Percentiles rank a stretch among this genome's conserved stretches.
Conservation (phyloP, 2,888 invertebrate genomes). For the Amphipoea lucens region DNA sequence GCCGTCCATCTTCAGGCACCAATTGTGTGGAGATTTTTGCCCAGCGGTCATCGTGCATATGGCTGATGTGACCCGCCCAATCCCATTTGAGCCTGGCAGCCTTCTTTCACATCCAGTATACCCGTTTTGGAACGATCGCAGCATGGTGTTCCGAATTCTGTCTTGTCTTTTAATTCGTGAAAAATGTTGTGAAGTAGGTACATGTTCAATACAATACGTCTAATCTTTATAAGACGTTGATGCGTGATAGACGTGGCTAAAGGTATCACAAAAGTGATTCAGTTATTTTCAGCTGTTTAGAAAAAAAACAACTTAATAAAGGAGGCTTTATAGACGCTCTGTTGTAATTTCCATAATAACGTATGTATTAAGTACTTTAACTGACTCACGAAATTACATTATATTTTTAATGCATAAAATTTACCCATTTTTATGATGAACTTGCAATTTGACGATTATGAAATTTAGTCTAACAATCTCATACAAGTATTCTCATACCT, state of each 20-base stretch:
- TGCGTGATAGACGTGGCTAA: neutral
- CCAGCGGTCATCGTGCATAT: too few species aligned
- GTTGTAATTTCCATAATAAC: neutral
- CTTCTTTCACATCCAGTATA: too few species aligned
- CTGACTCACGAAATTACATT: neutral
- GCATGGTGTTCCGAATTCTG: too few species aligned
- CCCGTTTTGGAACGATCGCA: too few species aligned
- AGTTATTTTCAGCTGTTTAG: neutral
- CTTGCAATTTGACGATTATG: neutral
- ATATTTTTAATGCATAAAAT: neutral
- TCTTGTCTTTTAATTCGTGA: neutral
- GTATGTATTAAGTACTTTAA: neutral
- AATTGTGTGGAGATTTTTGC: too few species aligned
- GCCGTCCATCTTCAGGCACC: too few species aligned
- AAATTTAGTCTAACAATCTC: neutral
- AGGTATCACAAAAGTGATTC: neutral
- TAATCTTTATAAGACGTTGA: constrained; percentile 1
- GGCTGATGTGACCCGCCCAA: too few species aligned
- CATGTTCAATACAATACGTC: neutral
- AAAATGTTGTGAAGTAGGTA: neutral
- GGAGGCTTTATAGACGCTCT: neutral
- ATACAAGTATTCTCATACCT: neutral
- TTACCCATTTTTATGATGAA: neutral
- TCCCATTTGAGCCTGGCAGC: too few species aligned
- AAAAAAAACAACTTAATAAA: neutral